Conservation (phyloP, 2,888 invertebrate genomes). For the Drosophila mercatorum region DNA sequence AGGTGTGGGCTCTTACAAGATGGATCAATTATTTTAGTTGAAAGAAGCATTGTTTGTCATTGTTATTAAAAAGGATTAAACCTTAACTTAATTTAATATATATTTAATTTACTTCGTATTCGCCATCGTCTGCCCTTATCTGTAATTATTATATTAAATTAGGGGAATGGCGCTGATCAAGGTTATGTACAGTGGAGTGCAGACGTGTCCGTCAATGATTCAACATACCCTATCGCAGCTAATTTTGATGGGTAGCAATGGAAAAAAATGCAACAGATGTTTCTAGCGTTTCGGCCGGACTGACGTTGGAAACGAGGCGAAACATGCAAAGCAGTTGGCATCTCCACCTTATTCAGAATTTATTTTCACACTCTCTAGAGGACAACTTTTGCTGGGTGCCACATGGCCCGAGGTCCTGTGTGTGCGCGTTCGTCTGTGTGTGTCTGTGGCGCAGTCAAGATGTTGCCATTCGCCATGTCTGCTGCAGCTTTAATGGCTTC, state of each 20-base stretch:
- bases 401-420: slow-evolving; percentile 57
- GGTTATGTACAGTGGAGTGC: too few relatives aligned
- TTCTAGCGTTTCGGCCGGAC: slow-evolving; percentile 48
- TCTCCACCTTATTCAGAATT: slow-evolving; percentile 71
- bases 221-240: neutral
- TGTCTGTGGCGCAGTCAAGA: slow-evolving; percentile 74
- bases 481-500: slow-evolving; percentile 82
- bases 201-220: neutral
- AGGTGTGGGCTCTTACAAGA: too few relatives aligned
- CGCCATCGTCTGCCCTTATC: too few relatives aligned
- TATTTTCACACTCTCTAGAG: slow-evolving; percentile 81
- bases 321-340: slow-evolving; percentile 71
- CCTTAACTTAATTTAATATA: too few relatives aligned
- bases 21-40: too few relatives aligned
- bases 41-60: too few relatives aligned
- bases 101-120: too few relatives aligned
- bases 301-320: slow-evolving; percentile 29
- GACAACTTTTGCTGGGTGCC: slow-evolving; percentile 67
- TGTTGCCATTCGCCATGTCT: slow-evolving; percentile 72
- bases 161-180: neutral
- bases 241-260: neutral
- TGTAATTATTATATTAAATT: neutral
- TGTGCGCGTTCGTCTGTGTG: slow-evolving; percentile 26
- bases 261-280: slow-evolving; percentile 73
- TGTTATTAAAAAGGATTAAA: too few relatives aligned